Evolutionary conservation across 2,113 vertebrate species (phyloP).

Genomic region (Castor canadensis): DNA sequence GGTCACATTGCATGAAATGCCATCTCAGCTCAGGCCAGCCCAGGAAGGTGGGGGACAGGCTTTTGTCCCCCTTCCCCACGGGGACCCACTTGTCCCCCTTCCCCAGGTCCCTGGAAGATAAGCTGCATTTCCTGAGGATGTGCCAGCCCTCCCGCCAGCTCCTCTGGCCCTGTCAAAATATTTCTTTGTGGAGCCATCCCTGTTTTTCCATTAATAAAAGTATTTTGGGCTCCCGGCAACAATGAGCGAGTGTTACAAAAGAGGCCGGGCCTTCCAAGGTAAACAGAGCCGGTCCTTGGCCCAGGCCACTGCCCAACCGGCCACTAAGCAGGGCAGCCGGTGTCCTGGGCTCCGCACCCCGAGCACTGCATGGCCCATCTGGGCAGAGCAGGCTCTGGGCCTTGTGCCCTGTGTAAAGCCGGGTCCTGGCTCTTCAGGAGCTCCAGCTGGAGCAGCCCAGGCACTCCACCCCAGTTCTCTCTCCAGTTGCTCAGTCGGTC

Average conservation of each 20-base stretch:
- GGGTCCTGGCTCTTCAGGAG: not conserved
- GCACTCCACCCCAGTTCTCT: rapidly evolving
- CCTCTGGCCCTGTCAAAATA: constrained; percentile 82
- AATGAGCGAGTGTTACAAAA: constrained; percentile 84
- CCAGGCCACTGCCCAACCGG: not conserved
- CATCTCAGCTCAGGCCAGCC: not conserved
- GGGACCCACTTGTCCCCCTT: not conserved
- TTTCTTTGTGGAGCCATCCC: constrained; percentile 81
- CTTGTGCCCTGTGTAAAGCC: not conserved
- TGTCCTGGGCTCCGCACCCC: not conserved
- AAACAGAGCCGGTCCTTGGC: constrained; percentile 75
- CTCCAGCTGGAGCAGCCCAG: too few relatives aligned
- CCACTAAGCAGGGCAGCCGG: not conserved
- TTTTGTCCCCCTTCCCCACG: not conserved
- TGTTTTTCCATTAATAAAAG: constrained; percentile 85
- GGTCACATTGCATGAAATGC: not conserved
- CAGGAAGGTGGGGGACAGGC: too few relatives aligned
- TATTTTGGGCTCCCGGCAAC: constrained; percentile 84
- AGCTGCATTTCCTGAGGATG: constrained; percentile 85
- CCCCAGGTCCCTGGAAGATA: constrained; percentile 71
- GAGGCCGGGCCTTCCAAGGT: constrained; percentile 82
- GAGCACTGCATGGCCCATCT: not conserved
- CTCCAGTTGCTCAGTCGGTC: not conserved
- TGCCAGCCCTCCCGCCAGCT: constrained; percentile 70
- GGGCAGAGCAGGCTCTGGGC: not conserved